Evolutionary conservation across 2,113 vertebrate genomes (phyloP), one percentile per base, ranked within the genome.

Genomic region (Triplophysa tibetana): DNA sequence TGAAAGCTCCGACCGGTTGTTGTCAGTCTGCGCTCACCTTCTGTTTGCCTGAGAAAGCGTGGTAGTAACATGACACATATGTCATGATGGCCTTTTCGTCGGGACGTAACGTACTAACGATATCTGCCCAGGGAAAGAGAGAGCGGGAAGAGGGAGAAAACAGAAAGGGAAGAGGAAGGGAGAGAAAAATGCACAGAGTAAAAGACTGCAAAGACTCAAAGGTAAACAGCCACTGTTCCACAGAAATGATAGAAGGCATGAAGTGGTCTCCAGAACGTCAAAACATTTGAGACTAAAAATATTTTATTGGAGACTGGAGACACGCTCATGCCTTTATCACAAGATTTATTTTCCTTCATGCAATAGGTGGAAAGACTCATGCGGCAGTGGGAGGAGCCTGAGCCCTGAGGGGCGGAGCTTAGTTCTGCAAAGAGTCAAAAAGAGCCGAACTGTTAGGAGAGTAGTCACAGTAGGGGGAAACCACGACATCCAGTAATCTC

Each of bases 21-120:
- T 73, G 74, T 56, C 26, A 62, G 68, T 24, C 67, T 68, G 23
- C n/a, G 43, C 98, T 99, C 96, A 99, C 98, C 97, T 99, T 99
- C 96, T 97, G 97, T 16, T 96, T 96, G 91, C 96, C 97, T 86
- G 94, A 98, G 96, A 99, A 98, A 87, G 98, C 96, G 93, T 96
- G 96, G 96, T 97, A 98, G 96, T 97, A 98, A 97, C 97, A 97
- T 93, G 97, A 99, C 93, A 98, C 97, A 94, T 95, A 98, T 91
- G 98, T 98, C 96, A 98, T 98, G 94, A 96, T 90, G 91, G 96
- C 98, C 94, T 98, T 97, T 96, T 98, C 96, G 92, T 98, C 97
- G 91, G 93, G 96, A 94, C 96, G 96, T 96, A 99, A 95, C 94
- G 96, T 97, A 95, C 95, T 97, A 96, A 98, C 90, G 93, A 99